Conservation (phyloP, 1,140 invertebrate species). For the Panagrolaimus sp. region DNA sequence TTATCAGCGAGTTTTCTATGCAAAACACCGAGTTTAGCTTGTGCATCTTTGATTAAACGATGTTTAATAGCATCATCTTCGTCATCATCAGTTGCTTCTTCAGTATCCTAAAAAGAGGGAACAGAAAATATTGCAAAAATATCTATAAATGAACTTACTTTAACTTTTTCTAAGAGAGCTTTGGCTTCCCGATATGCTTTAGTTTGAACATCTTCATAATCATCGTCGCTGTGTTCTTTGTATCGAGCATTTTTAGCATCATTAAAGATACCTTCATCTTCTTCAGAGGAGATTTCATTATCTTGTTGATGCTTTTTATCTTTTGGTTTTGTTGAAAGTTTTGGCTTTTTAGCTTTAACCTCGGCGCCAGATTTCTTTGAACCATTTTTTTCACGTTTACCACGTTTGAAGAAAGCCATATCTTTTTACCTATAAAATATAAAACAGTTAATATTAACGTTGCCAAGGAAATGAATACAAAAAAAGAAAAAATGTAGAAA, state of each 20-base stretch:
- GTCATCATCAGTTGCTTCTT: constrained; percentile 17
- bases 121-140: background rate
- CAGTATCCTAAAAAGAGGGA: constrained; percentile 16
- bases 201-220: constrained; percentile 23
- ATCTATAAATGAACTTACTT: constrained; percentile 14
- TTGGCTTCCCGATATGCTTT: constrained; percentile 27
- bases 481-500: no score
- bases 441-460: no score
- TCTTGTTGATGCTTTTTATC: background rate
- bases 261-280: constrained; percentile 2
- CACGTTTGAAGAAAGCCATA: constrained; percentile 16
- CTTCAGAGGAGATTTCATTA: background rate
- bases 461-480: no score
- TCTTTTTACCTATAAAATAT: background rate
- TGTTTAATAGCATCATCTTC: constrained; percentile 27
- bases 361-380: background rate
- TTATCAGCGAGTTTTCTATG: constrained; percentile 20
- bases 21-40: constrained; percentile 1
- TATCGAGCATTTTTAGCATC: constrained; percentile 4
- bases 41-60: constrained; percentile 23
- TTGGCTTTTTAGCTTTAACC: background rate
- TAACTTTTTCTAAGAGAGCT: constrained; percentile 21
- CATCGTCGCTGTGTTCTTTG: constrained; percentile 14
- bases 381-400: background rate
- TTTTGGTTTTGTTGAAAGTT: background rate